These are phyloP conservation scores for Colletes collaris DNA, from an alignment of 2,888 invertebrate genomes.

Conservation along the genomic window DNA sequence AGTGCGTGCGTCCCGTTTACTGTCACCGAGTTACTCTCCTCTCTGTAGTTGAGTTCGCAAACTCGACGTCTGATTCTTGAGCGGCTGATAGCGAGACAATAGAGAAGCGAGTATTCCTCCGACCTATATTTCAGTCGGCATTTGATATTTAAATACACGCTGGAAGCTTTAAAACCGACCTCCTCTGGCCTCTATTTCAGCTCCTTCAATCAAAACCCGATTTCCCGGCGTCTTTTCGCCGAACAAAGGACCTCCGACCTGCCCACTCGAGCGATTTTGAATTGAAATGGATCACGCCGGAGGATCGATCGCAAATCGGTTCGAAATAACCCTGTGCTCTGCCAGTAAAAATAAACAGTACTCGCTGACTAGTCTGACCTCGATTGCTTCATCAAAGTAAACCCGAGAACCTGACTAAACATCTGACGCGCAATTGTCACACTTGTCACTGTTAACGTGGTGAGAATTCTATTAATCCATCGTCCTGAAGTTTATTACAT, in stretches of 20 bases:
- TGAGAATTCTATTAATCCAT: too few relatives aligned
- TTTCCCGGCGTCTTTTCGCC: constrained; percentile 28
- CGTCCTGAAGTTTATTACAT: too few relatives aligned
- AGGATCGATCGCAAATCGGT: constrained; percentile 11
- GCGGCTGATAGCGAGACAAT: constrained; percentile 20
- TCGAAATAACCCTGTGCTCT: constrained; percentile 1
- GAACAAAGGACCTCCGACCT: constrained; percentile 5
- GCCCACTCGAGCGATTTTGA: background rate
- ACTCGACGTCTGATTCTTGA: constrained; percentile 11
- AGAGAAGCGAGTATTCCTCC: background rate
- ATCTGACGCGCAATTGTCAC: background rate
- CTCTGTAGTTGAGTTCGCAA: background rate
- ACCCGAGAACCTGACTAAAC: background rate
- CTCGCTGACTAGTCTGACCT: background rate
- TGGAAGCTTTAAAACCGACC: background rate
- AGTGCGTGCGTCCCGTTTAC: constrained; percentile 21
- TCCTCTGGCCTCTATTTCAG: constrained; percentile 17
- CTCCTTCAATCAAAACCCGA: constrained; percentile 24
- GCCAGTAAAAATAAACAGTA: background rate
- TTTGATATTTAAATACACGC: constrained; percentile 37
- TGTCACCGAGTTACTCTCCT: background rate
- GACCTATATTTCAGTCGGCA: constrained; percentile 35
- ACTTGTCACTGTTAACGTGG: background rate
- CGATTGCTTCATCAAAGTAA: background rate
- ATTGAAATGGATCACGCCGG: constrained; percentile 2